Percentiles rank a stretch among this genome's conserved stretches.
Conservation (phyloP, 2,113 vertebrate species). For the Entelurus aequoreus region DNA sequence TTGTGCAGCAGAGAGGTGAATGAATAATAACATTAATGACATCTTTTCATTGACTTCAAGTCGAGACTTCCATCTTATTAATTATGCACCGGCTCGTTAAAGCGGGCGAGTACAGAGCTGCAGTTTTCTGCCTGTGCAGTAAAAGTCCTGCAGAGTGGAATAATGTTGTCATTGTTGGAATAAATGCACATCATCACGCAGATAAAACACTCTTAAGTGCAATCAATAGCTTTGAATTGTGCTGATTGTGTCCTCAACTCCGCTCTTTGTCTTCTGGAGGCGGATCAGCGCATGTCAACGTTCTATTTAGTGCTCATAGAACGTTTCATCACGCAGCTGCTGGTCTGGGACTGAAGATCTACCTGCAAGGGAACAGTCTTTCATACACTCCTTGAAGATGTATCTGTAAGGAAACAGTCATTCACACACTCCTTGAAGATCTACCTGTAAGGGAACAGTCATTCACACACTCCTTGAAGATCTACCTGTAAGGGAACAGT, state of each 20-base stretch:
- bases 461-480: too few species aligned
- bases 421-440: too few species aligned
- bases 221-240: constrained; percentile 55
- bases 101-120: constrained; percentile 24
- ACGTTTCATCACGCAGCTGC: constrained; percentile 32
- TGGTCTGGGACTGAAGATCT: constrained; percentile 41
- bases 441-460: too few species aligned
- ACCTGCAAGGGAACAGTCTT: too few species aligned
- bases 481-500: too few species aligned
- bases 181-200: constrained; percentile 47
- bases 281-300: too few species aligned
- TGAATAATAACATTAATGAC: constrained; percentile 70
- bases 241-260: constrained; percentile 47
- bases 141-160: constrained; percentile 20
- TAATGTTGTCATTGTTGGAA: constrained; percentile 46
- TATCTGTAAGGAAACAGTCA: too few species aligned
- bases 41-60: constrained; percentile 69
- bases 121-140: constrained; percentile 14
- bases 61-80: constrained; percentile 65
- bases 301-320: constrained; percentile 32
- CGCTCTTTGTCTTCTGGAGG: constrained; percentile 1
- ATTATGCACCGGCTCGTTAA: constrained; percentile 55
- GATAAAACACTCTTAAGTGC: constrained; percentile 39
- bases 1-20: constrained; percentile 65
- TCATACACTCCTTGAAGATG: too few species aligned